phyloP scores from a whole-genome alignment of 2,888 invertebrate genomes.

The Ormyrus nitidulus region DNA sequence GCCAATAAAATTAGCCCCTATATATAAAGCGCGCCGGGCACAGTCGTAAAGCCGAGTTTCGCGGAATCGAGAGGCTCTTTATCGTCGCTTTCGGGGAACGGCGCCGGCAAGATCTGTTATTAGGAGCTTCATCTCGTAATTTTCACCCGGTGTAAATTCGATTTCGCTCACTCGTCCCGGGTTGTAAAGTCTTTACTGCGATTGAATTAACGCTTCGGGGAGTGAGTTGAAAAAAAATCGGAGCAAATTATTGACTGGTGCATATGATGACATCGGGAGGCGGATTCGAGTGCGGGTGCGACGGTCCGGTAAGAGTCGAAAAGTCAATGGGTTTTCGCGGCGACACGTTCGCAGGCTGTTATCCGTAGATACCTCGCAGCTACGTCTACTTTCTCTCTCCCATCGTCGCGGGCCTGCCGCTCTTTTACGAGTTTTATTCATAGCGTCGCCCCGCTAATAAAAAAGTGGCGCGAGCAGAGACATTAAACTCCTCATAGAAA shows the following conservation, averaged over 20 bases:
- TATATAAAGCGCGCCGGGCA: slow-evolving; percentile 24
- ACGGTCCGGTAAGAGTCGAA: too few species aligned
- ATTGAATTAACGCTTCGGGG: too few species aligned
- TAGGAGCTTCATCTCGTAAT: slow-evolving; percentile 11
- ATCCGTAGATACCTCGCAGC: neutral
- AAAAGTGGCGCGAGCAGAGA: slow-evolving; percentile 64
- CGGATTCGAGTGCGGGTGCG: too few species aligned
- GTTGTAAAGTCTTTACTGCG: neutral
- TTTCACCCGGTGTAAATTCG: neutral
- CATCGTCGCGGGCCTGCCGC: neutral
- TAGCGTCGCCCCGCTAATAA: slow-evolving; percentile 69
- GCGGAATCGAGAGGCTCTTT: slow-evolving; percentile 19
- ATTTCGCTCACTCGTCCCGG: neutral
- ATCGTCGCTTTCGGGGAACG: neutral
- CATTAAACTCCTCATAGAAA: slow-evolving; percentile 68
- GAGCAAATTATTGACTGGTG: neutral
- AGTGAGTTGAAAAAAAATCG: too few species aligned
- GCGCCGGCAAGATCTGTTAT: slow-evolving; percentile 32
- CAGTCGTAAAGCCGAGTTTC: slow-evolving; percentile 39
- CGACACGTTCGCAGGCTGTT: slow-evolving; percentile 1
- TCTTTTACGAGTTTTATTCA: slow-evolving; percentile 67
- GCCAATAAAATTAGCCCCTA: slow-evolving; percentile 37
- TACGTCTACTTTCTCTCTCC: neutral
- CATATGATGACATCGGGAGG: too few species aligned
- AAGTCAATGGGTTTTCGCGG: neutral